Base-by-base conservation (phyloP, 2,797 vertebrate species). In the Vespertilio murinus region DNA sequence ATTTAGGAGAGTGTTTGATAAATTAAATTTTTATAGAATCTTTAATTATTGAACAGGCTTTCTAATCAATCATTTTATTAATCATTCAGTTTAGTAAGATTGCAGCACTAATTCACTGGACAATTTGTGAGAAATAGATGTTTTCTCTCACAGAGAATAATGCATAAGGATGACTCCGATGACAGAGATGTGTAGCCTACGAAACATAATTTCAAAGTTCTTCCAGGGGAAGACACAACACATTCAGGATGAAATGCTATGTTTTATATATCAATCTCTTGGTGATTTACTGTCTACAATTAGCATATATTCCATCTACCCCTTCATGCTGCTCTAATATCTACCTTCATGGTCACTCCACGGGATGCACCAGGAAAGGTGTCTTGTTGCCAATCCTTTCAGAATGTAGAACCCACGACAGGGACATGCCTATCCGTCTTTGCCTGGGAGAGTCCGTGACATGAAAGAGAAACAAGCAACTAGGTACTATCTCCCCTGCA, bases 21-120 rank as follows among this genome's bases (percentile, higher is more conserved):
- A 81, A 61, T 65, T 92, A 0, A 49, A 47, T 23, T 75, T 82
- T 88, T 87, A 6, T 35, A 85, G 9, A 88, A 4, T 1, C 4
- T 78, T 79, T 93, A 86, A 65, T 78, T 74, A 89, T 74, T 38
- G n/a, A 82, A 77, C 18, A 82, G n/a, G 74, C 45, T 42, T 42
- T 65, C 49, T 74, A 52, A 49, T 64, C 30, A 86, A 45, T 78
- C 23, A 25, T 45, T 75, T 33, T 69, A 25, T 71, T 85, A 54
- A 91, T 70, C 30, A 77, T 7, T 81, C 42, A 33, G 23, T 59
- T 94, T 81, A 80, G 33, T 77, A 83, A 89, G 40, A 90, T 33
- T 82, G 2, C 17, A 59, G 23, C 2, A 40, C 49, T 40, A 33
- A 74, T 49, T 83, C 74, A 40, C 6, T 45, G 3, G 23, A 28